phyloP scores from a whole-genome alignment of 2,888 invertebrate genomes.

The Drosophila melanocephala region DNA sequence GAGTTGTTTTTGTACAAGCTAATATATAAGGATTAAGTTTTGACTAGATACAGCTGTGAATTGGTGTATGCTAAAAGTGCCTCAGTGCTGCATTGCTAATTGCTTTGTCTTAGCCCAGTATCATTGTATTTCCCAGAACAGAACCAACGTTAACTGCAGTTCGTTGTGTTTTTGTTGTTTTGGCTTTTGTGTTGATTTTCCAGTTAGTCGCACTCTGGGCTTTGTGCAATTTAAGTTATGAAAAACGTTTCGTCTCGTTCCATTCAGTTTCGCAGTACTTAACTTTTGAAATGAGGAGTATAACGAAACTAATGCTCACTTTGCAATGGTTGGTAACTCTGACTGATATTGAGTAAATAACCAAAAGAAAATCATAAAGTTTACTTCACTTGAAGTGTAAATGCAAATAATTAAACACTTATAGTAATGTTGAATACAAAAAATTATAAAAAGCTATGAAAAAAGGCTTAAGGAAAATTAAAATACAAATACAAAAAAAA shows the following conservation, averaged over 20 bases:
- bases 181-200: slow-evolving; percentile 64
- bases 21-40: not conserved
- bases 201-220: slow-evolving; percentile 57
- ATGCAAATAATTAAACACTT: not conserved
- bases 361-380: not conserved
- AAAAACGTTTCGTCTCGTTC: slow-evolving; percentile 43
- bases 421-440: not conserved
- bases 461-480: not conserved
- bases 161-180: slow-evolving; percentile 26
- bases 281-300: not conserved
- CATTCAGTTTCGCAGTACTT: slow-evolving; percentile 25
- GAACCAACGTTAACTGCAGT: slow-evolving; percentile 31
- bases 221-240: slow-evolving; percentile 72
- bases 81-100: slow-evolving; percentile 34
- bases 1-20: not conserved
- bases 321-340: not conserved
- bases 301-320: not conserved
- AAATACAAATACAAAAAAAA: not conserved
- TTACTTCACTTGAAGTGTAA: not conserved
- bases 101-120: slow-evolving; percentile 36
- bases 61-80: slow-evolving; percentile 7
- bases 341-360: not conserved
- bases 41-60: not conserved
- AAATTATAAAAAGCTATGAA: not conserved
- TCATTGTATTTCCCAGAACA: slow-evolving; percentile 23